phyloP scores from a whole-genome alignment of 2,113 vertebrate genomes.

The Gobiocypris rarus region DNA sequence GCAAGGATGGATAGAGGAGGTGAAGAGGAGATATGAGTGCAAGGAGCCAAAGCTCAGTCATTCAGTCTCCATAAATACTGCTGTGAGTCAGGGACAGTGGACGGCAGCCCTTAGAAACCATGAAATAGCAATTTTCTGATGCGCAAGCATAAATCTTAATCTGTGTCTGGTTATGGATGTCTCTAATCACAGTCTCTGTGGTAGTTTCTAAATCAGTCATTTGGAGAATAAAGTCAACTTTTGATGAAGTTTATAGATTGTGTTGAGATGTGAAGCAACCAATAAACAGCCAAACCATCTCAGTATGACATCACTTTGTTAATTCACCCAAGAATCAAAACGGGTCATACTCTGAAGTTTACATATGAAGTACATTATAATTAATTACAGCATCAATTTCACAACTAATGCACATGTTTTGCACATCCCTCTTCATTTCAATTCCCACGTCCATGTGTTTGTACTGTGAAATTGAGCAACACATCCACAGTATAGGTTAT shows the following conservation, averaged over 20 bases:
- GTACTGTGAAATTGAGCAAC: too few species aligned
- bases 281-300: background rate
- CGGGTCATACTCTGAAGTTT: background rate
- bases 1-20: slow-evolving; percentile 6
- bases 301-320: too few species aligned
- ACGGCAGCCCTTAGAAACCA: slow-evolving; percentile 38
- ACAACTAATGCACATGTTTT: too few species aligned
- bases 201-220: slow-evolving; percentile 13
- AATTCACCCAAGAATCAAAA: background rate
- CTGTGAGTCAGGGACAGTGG: slow-evolving; percentile 44
- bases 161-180: slow-evolving; percentile 42
- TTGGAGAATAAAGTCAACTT: background rate
- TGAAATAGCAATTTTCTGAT: slow-evolving; percentile 41
- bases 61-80: slow-evolving; percentile 38
- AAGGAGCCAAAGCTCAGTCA: slow-evolving; percentile 30
- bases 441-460: too few species aligned
- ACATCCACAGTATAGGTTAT: too few species aligned
- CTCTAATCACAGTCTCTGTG: slow-evolving; percentile 35
- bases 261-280: background rate
- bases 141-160: slow-evolving; percentile 47
- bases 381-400: too few species aligned
- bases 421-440: too few species aligned
- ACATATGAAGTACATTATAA: background rate
- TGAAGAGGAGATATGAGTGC: slow-evolving; percentile 1
- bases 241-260: background rate